phyloP scores from a whole-genome alignment of 2,113 vertebrate species.

The Hyaena hyaena region DNA sequence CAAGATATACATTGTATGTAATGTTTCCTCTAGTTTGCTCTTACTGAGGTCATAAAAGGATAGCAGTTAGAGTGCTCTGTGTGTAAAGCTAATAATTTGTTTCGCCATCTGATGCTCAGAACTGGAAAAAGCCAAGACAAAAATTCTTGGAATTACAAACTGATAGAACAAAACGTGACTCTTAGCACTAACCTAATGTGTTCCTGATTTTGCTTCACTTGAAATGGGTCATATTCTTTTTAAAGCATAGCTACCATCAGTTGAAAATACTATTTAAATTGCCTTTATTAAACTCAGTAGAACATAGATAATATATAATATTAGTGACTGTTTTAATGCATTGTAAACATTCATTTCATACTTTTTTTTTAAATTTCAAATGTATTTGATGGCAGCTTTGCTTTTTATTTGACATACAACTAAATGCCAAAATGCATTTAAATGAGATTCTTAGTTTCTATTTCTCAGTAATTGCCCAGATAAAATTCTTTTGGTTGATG shows the following conservation, averaged over 20 bases:
- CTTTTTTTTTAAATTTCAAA: slow-evolving; percentile 55
- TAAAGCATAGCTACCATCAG: not conserved
- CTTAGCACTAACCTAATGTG: not conserved
- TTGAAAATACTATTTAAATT: slow-evolving; percentile 56
- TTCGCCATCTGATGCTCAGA: not conserved
- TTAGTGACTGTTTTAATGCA: slow-evolving; percentile 43
- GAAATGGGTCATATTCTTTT: slow-evolving; percentile 19
- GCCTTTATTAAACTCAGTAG: slow-evolving; percentile 21
- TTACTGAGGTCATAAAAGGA: slow-evolving; percentile 13
- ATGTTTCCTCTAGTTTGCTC: not conserved
- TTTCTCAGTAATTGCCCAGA: slow-evolving; percentile 52
- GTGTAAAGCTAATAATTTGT: not conserved
- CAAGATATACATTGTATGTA: not conserved
- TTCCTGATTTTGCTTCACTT: slow-evolving; percentile 52
- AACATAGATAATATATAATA: slow-evolving; percentile 47
- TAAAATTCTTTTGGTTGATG: slow-evolving; percentile 38
- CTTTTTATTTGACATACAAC: slow-evolving; percentile 64
- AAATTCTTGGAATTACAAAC: slow-evolving; percentile 22
- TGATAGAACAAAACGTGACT: not conserved
- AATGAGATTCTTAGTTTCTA: slow-evolving; percentile 58
- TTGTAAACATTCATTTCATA: slow-evolving; percentile 40
- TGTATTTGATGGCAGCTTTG: slow-evolving; percentile 56
- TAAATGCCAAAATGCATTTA: slow-evolving; percentile 53
- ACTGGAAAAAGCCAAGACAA: not conserved
- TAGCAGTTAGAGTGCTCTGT: not conserved